phyloP scores from a whole-genome alignment of 2,797 vertebrate species.

The Carapus acus region DNA sequence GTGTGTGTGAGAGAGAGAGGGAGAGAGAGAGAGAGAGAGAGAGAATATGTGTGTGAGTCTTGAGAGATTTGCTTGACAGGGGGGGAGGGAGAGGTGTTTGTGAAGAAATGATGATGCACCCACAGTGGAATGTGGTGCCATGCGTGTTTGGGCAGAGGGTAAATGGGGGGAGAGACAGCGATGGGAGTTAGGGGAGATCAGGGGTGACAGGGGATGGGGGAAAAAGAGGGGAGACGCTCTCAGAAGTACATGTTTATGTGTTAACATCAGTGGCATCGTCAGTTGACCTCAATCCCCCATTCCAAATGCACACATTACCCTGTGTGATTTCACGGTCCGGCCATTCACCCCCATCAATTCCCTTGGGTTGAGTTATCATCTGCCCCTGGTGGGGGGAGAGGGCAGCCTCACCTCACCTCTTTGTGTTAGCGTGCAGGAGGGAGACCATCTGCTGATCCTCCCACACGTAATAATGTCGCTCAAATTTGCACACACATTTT shows the following conservation, averaged over 20 bases:
- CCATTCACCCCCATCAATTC: constrained; percentile 45
- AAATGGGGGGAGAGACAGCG: constrained; percentile 14
- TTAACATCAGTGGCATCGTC: constrained; percentile 27
- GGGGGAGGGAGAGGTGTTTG: constrained; percentile 25
- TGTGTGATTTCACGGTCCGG: constrained; percentile 32
- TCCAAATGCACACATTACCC: no score
- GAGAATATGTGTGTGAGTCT: constrained; percentile 20
- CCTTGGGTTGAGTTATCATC: constrained; percentile 64
- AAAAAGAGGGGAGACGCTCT: constrained; percentile 29
- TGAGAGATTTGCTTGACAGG: constrained; percentile 33
- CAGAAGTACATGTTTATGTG: constrained; percentile 32
- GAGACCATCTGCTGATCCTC: constrained; percentile 64
- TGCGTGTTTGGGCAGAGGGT: constrained; percentile 36
- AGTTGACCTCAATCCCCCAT: constrained; percentile 37
- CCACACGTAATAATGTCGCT: constrained; percentile 43
- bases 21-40: constrained; percentile 5
- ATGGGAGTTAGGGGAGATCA: background rate
- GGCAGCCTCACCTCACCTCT: constrained; percentile 54
- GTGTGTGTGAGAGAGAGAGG: constrained; percentile 3
- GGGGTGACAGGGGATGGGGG: constrained; percentile 2
- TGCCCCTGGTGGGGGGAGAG: constrained; percentile 62
- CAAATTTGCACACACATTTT: constrained; percentile 31
- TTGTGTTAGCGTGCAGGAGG: constrained; percentile 63
- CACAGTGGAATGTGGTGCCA: constrained; percentile 49
- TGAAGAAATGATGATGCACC: constrained; percentile 47